Conservation (phyloP, 2,888 invertebrate species). For the Diaphora mendica region DNA sequence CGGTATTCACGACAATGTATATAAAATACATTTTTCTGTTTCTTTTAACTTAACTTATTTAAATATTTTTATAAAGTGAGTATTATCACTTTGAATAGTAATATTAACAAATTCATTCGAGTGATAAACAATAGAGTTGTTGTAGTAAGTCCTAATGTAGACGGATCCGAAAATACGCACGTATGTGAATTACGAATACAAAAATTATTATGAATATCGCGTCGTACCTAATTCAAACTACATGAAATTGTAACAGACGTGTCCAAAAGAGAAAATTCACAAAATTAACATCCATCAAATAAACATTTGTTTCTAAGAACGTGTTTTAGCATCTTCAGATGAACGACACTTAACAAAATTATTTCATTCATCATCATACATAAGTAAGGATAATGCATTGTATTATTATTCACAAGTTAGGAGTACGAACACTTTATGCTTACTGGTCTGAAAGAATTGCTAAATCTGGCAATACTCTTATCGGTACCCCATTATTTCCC, state of each 20-base stretch:
- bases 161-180: conserved; percentile 43
- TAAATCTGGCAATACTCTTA: neutral
- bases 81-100: neutral
- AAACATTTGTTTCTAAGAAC: conserved; percentile 7
- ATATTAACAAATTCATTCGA: neutral
- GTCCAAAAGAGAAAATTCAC: conserved; percentile 38
- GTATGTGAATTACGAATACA: conserved; percentile 50
- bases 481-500: neutral
- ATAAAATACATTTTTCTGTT: neutral
- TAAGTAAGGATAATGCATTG: neutral
- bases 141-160: conserved; percentile 33
- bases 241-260: conserved; percentile 48
- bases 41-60: neutral
- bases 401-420: neutral
- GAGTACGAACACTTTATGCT: neutral
- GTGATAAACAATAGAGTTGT: conserved; percentile 47
- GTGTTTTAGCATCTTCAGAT: neutral
- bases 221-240: conserved; percentile 42
- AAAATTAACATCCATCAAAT: conserved; percentile 21
- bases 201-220: conserved; percentile 51
- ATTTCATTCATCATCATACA: too few relatives aligned
- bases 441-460: neutral
- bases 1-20: neutral
- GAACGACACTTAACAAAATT: neutral
- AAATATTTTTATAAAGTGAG: neutral